Conservation (phyloP, 2,888 invertebrate species). For the Beris chalybata region DNA sequence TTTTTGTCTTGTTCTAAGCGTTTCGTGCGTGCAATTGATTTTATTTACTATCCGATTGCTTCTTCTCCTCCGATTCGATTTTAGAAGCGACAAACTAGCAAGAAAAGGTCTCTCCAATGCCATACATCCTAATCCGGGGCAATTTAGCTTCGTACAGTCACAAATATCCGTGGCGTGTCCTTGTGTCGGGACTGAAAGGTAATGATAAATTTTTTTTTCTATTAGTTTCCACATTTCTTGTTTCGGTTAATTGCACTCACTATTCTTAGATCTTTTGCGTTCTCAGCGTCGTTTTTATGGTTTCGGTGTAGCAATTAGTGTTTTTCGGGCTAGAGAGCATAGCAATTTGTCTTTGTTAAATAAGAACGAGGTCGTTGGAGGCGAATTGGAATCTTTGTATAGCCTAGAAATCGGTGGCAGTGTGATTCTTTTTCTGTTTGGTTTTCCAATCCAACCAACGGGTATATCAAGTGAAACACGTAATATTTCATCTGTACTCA, state of each 20-base stretch:
- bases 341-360: no score
- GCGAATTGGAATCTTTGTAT: no score
- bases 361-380: no score
- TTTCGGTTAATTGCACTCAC: constrained; percentile 2
- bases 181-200: constrained; percentile 86
- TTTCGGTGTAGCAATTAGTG: not conserved
- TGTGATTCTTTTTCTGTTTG: no score
- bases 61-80: no score
- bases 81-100: not conserved
- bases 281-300: not conserved
- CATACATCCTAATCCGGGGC: constrained; percentile 87
- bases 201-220: constrained; percentile 42
- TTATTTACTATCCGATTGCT: no score
- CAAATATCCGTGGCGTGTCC: constrained; percentile 84
- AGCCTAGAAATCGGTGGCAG: no score
- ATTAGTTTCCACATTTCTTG: not conserved
- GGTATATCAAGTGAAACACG: no score
- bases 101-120: constrained; percentile 62
- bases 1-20: not conserved
- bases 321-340: not conserved
- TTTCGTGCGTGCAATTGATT: not conserved
- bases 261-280: not conserved
- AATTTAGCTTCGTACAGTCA: constrained; percentile 85
- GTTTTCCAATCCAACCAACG: no score
- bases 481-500: no score